Base-by-base conservation (phyloP, 1,140 invertebrate species). In the Zophobas atratus region DNA sequence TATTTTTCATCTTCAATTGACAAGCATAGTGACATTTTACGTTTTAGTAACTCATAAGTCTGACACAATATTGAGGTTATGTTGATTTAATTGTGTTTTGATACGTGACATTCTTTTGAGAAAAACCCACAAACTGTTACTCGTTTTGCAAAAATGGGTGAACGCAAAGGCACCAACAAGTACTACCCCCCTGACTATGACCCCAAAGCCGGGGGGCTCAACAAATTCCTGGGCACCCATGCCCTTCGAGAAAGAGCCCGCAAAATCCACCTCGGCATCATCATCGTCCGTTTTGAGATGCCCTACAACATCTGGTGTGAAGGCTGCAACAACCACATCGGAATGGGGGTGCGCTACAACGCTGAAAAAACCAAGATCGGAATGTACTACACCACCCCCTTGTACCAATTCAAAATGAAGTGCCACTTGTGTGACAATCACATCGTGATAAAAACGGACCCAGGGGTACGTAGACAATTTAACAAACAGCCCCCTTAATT, bases 251-350 rank as follows among this genome's bases (percentile, higher is more conserved):
- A 99, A 88, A 89, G 98, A 81, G 98, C 98, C 0, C 88, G 94
- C 33, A 99, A 99, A 88, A 89, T 99, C 0, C 93, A 98, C 82
- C 90, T 97, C 88, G 98, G 98, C 8, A 99, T 99, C 79, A 92
- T 99, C 46, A 98, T 99, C 57, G 99, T 99, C 80, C 92, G 98
- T 74, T 99, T 99, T 92, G 99, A 99, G 89, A 98, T 99, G 97
- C 99, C 99, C 0, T 99, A 98, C 83, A 99, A 99, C 88, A 99
- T 99, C 80, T 99, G 98, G 98, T 99, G 98, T 84, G 94, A 97
- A 67, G 98, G 98, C 38, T 99, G 99, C 87, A 93, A 94, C 70
- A 99, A 98, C 89, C 98, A 99, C 85, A 98, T 99, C 80, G 99
- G 98, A 35, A 99, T 99, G 97, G 98, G 99, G 34, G 98, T 99